Conservation (phyloP, 2,113 vertebrate species). For the Neoarius graeffei region DNA sequence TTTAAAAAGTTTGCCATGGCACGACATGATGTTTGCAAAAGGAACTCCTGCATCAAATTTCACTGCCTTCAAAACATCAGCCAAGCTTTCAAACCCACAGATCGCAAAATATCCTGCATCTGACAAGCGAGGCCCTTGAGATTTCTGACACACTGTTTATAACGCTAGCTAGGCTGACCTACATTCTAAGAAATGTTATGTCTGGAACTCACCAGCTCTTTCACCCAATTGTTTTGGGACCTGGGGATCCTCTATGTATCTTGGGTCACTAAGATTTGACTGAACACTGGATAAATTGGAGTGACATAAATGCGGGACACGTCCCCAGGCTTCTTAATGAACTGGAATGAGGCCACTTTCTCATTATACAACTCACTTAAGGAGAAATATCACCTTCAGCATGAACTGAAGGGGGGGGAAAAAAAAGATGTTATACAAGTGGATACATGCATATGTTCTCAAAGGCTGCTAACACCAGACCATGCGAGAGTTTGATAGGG, state of each 20-base stretch:
- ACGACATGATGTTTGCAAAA: not conserved
- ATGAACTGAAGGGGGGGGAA: not conserved
- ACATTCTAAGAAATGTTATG: conserved; percentile 38
- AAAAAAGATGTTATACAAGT: not conserved
- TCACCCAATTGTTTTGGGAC: conserved; percentile 28
- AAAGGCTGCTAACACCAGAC: not conserved
- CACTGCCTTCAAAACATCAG: not conserved
- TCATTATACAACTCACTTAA: conserved; percentile 48
- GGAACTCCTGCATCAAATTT: not conserved
- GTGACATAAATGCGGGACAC: conserved; percentile 49
- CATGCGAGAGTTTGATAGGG: not conserved
- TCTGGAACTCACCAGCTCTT: conserved; percentile 10
- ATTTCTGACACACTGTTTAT: not conserved
- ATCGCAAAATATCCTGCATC: not conserved
- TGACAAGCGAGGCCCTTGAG: not conserved
- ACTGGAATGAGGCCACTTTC: conserved; percentile 46
- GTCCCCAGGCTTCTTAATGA: conserved; percentile 46
- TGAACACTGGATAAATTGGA: conserved; percentile 16
- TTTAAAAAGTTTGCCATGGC: not conserved
- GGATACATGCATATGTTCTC: not conserved
- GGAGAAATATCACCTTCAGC: not conserved
- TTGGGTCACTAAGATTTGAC: conserved; percentile 33
- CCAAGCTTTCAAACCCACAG: not conserved
- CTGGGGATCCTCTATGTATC: conserved; percentile 20
- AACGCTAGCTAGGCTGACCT: conserved; percentile 31